Conservation (phyloP, 2,797 vertebrate species). For the Cyclura pinguis region DNA sequence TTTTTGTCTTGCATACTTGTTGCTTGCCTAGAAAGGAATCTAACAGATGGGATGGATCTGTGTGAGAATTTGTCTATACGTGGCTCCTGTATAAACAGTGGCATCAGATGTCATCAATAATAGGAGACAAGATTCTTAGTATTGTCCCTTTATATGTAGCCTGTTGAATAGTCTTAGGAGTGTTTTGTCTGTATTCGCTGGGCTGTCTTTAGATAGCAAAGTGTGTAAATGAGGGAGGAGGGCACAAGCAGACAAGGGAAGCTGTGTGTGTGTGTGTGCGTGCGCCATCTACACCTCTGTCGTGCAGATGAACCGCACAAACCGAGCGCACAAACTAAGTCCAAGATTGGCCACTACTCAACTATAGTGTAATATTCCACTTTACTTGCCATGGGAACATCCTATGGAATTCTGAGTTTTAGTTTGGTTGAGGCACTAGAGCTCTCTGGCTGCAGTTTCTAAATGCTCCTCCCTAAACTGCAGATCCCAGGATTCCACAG, state of each 20-base stretch:
- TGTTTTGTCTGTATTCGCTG: neutral
- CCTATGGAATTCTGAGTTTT: too few relatives aligned
- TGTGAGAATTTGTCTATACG: neutral
- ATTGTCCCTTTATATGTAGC: neutral
- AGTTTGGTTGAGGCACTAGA: too few relatives aligned
- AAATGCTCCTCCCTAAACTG: too few relatives aligned
- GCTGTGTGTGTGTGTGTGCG: neutral
- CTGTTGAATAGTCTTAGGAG: neutral
- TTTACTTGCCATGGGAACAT: too few relatives aligned
- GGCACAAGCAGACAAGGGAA: too few relatives aligned
- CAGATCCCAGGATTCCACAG: too few relatives aligned
- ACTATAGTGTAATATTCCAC: too few relatives aligned
- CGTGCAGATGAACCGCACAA: too few relatives aligned
- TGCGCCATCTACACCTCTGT: neutral
- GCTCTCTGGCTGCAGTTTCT: too few relatives aligned
- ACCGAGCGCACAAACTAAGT: too few relatives aligned
- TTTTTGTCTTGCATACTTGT: neutral
- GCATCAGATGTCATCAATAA: neutral
- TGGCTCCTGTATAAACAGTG: neutral
- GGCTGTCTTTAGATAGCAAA: neutral
- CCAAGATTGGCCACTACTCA: neutral
- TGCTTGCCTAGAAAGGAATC: neutral
- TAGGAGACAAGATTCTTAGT: too few relatives aligned
- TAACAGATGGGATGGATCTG: neutral
- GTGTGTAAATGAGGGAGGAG: neutral